Base-by-base conservation (phyloP, 2,888 invertebrate genomes). In the Cephus runcator region DNA sequence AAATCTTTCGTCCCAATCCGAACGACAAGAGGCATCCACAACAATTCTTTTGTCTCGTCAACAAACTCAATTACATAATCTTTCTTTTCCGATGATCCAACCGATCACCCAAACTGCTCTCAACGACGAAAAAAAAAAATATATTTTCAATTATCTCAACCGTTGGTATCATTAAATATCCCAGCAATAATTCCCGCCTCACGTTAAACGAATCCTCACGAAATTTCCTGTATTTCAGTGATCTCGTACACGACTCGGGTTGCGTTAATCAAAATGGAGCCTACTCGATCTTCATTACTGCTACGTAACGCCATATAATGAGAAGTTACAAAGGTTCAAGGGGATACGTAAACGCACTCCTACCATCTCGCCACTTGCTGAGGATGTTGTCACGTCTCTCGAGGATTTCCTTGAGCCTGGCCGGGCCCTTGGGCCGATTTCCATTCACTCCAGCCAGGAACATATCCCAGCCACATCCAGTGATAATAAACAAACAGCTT, bases 281-380 rank as follows among this genome's bases (percentile, higher is more conserved):
- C 56, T 9, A 23, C 15, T 56, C 23, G 56, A 56, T 56, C 56
- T 56, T 56, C 56, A 23, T 56, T 56, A 23, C 23, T 56, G 56
- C 56, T 2, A 56, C 56, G 56, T 56, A 56, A 56, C 56, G 56
- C 23, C 56, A 56, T 9, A 9, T 56, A 56, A 56, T 9, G 9
- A 23, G 1, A 2, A 23, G 56, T 56, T 23, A 56, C 56, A 23
- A 23, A 56, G 56, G 23, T 56, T 56, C 56, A 56, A 56, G 56
- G 56, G 56, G 56, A 56, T 15, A 56, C 56, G 56, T 56, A 56
- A 56, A 1, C 56, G 56, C 56, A 9, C 56, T 86, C 90, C 80
- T 93, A 93, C 93, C 93, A 92, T 93, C 90, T 85, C 92, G 92
- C 93, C 93, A 93, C 83, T 92, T 92, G 82, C 88, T 89, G 76